These are phyloP conservation scores for Mystacornis crossleyi DNA, from an alignment of 2,113 vertebrate genomes.

Conservation along the genomic window DNA sequence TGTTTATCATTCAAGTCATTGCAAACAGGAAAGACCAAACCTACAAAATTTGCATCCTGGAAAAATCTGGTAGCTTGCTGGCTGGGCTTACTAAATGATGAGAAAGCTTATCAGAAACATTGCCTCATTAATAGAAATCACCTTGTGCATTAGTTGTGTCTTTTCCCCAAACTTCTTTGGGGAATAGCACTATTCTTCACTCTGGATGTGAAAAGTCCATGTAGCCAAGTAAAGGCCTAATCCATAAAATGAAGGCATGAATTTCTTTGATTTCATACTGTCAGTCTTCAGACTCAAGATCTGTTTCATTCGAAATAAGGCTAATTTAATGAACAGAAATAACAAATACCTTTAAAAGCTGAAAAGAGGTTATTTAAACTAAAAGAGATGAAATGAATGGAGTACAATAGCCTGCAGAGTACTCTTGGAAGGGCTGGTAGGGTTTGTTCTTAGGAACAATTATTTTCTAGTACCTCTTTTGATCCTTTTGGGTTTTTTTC, in stretches of 20 bases:
- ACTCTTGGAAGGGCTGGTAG: neutral
- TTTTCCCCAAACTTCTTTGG: neutral
- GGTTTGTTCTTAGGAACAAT: neutral
- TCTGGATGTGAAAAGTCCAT: neutral
- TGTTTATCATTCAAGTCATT: neutral
- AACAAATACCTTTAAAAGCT: neutral
- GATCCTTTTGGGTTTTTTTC: neutral
- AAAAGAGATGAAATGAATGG: neutral
- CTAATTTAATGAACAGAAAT: neutral
- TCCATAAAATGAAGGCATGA: neutral
- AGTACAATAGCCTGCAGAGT: neutral
- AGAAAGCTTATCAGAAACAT: neutral
- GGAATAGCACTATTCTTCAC: neutral
- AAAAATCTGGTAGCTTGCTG: neutral
- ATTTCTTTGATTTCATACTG: neutral
- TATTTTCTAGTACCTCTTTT: neutral
- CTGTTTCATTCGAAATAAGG: neutral
- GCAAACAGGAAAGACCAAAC: neutral
- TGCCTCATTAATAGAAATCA: neutral
- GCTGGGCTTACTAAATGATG: neutral
- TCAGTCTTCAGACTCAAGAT: neutral
- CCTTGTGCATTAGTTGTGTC: neutral
- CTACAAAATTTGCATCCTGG: neutral
- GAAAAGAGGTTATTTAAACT: neutral
- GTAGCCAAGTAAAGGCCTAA: neutral